Evolutionary conservation across 2,797 vertebrate species (phyloP), one percentile per base, ranked within the genome.

Genomic region (Acipenser oxyrinchus): DNA sequence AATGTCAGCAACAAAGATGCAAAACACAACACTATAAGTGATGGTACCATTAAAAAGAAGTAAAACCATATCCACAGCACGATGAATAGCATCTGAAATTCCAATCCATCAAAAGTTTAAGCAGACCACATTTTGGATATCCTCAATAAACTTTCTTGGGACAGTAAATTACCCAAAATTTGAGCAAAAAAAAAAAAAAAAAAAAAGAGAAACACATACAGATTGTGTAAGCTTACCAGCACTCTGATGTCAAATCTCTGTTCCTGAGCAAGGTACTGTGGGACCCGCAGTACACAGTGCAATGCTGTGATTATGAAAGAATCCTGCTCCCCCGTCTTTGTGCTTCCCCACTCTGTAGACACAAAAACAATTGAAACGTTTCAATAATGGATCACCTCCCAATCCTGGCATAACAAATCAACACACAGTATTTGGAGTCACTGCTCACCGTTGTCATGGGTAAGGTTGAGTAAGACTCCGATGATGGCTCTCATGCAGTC

Each of bases 161-260:
- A 37, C 23, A 37, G 23, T 37, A 37, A 37, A 37, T 4, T 37
- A 37, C 23, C 23, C 52, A 6, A n/a, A n/a, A 55, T 55, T 9
- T 55, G n/a, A n/a, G 6, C 2, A 37, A 37, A 55, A 3, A 55
- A 55, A 55, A 55, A 55, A 3, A 55, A 55, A 55, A 55, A n/a
- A 55, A 55, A 55, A 55, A 55, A 5, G 6, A 55, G n/a, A 55
- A 9, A 8, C 3, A 61, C 11, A 6, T 12, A 61, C 60, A 61
- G 18, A 13, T 9, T 9, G 13, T 13, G 10, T 18, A 63, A 55
- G 58, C 93, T 92, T 78, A 99, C 96, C 91, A 99, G 86, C 61
- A 99, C 96, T 76, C 96, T 84, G 76, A 99, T 91, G 76, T 99
- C 96, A 69, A 99, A 99, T 87, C 96, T 95, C 83, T 98, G 95